Evolutionary conservation across 2,888 invertebrate genomes (phyloP).

Genomic region (Limnephilus marmoratus): DNA sequence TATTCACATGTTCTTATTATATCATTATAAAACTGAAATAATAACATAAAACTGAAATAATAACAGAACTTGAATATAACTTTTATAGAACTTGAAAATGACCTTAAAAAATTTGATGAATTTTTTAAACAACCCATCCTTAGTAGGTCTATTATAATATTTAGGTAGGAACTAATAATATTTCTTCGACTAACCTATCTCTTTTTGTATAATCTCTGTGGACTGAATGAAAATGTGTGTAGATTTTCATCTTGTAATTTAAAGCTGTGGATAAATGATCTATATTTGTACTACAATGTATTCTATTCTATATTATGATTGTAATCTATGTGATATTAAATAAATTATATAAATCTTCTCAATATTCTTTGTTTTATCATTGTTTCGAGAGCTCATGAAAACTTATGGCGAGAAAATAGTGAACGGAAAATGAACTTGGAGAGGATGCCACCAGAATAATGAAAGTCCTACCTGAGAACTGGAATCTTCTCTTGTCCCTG

Average conservation of each 20-base stretch:
- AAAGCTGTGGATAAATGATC: slow-evolving; percentile 49
- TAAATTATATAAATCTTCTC: slow-evolving; percentile 33
- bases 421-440: too few species aligned
- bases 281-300: slow-evolving; percentile 60
- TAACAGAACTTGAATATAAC: too few species aligned
- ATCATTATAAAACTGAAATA: too few species aligned
- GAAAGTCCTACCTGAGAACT: too few species aligned
- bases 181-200: slow-evolving; percentile 4
- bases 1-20: too few species aligned
- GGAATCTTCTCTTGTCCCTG: too few species aligned
- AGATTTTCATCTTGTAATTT: slow-evolving; percentile 41
- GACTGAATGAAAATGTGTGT: slow-evolving; percentile 37
- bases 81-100: too few species aligned
- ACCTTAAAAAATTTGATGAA: too few species aligned
- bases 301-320: slow-evolving; percentile 53
- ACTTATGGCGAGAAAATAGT: too few species aligned
- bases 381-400: too few species aligned
- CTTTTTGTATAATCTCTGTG: not conserved
- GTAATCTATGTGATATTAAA: slow-evolving; percentile 42
- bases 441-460: too few species aligned
- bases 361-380: not conserved
- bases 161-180: not conserved
- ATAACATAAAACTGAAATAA: too few species aligned
- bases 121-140: not conserved
- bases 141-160: not conserved